Evolutionary conservation across 1,140 invertebrate genomes (phyloP).

Genomic region (Pachyrhynchus sulphureomaculatus): DNA sequence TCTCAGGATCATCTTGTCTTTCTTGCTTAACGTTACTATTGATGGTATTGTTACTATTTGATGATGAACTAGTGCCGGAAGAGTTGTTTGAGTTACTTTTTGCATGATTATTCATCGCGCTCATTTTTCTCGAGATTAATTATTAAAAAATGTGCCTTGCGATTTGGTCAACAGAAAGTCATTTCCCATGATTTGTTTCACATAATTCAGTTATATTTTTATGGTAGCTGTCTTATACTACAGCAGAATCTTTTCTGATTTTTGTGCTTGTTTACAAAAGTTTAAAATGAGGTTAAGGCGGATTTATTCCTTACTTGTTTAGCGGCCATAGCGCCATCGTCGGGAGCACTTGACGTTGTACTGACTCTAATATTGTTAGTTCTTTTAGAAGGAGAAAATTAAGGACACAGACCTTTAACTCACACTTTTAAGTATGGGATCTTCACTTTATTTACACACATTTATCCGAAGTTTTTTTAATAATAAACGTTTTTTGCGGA

Average conservation of each 20-base stretch:
- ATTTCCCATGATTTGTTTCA: conserved; percentile 24
- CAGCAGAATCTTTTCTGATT: neutral
- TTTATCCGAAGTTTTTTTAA: conserved; percentile 29
- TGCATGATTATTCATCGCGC: conserved; percentile 30
- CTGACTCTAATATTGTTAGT: conserved; percentile 34
- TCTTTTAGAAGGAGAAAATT: conserved; percentile 17
- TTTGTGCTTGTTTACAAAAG: conserved; percentile 37
- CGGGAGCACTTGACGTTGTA: conserved; percentile 45
- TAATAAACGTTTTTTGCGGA: conserved; percentile 35
- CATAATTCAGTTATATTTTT: conserved; percentile 5
- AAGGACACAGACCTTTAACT: conserved; percentile 17
- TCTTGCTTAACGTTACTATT: conserved; percentile 70
- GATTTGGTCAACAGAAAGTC: conserved; percentile 22
- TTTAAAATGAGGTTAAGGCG: conserved; percentile 47
- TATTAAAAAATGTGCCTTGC: conserved; percentile 6
- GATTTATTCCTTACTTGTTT: conserved; percentile 46
- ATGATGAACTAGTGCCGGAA: neutral
- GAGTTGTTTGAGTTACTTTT: conserved; percentile 20
- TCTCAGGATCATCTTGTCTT: conserved; percentile 82
- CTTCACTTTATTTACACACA: conserved; percentile 35
- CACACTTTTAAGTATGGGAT: conserved; percentile 23
- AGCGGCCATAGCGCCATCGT: conserved; percentile 49
- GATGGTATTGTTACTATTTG: conserved; percentile 10
- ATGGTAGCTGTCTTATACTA: neutral
- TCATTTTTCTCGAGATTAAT: conserved; percentile 13